Base-by-base conservation (phyloP, 2,888 invertebrate genomes). In the Dendrolimus pini region DNA sequence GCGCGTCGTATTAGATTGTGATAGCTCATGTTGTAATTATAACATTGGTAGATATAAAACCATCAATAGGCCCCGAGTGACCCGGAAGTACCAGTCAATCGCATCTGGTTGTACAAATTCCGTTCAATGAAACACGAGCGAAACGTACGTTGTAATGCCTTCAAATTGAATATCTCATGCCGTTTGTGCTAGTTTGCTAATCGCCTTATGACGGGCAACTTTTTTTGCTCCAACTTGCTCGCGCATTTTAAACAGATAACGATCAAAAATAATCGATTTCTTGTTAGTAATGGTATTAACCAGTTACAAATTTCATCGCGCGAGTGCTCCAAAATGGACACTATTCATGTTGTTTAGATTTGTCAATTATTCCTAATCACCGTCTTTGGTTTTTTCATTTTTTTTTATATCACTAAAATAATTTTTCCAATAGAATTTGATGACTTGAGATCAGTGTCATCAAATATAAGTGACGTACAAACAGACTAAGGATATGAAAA, bases 231-330 rank as follows among this genome's bases (percentile, higher is more conserved):
- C 55, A 53, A 60, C 60, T 68, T 73, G 70, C 69, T 74, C 69
- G 73, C 47, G 47, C 47, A 74, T 72, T 73, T 67, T 71, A 71
- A 70, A 70, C 65, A 69, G 75, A 76, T 70, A 72, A 68, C 70
- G 75, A 71, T 69, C 65, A 76, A 82, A 74, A 75, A 77, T 80
- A 81, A 80, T 79, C 76, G 78, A 80, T 80, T 81, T 82, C 82
- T 82, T 78, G 80, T 82, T 82, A 81, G 74, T 68, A 66, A 65
- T 65, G 61, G 12, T 30, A 30, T 3, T 30, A 18, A 30, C 30
- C 30, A 30, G 30, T 30, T 30, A 30, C 30, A 30, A 30, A 30
- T 6, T 30, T 30, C 30, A 30, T 30, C 30, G 30, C 30, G 30
- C 30, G 30, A 30, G 30, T 30, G 30, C 30, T 30, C 6, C 30